These are phyloP conservation scores for Spermophilus dauricus DNA, from an alignment of 2,113 vertebrate species.

Conservation along the genomic window DNA sequence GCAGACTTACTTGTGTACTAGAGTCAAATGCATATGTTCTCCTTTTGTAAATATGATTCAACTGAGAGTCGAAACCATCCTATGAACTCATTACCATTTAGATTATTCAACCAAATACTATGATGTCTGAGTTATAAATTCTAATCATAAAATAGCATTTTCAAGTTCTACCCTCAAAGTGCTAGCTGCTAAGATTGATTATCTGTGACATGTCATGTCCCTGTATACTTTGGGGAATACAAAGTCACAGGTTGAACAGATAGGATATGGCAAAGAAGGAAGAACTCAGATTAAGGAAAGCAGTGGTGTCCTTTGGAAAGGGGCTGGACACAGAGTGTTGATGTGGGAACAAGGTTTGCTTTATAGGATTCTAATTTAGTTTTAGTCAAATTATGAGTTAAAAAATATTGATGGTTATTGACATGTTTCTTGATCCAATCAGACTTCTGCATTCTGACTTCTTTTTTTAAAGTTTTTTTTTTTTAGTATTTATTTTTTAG, in stretches of 20 bases:
- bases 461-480: neutral
- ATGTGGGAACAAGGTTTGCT: neutral
- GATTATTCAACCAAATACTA: neutral
- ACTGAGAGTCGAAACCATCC: neutral
- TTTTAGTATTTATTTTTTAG: no score
- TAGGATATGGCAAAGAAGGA: neutral
- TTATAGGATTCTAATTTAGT: neutral
- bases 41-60: neutral
- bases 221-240: neutral
- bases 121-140: neutral
- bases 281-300: neutral
- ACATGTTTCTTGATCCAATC: neutral
- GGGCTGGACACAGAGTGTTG: neutral
- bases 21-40: neutral
- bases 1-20: neutral
- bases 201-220: neutral
- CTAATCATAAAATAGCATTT: neutral
- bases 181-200: neutral
- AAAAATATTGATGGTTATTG: constrained; percentile 1
- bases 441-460: neutral
- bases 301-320: neutral
- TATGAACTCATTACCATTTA: neutral
- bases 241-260: neutral
- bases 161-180: neutral
- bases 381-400: constrained; percentile 18